A percentile compares a stretch with the other conserved stretches of the same genome.
These are phyloP conservation scores for Achatina immaculata DNA, from an alignment of 1,140 invertebrate genomes.

Conservation along the genomic window DNA sequence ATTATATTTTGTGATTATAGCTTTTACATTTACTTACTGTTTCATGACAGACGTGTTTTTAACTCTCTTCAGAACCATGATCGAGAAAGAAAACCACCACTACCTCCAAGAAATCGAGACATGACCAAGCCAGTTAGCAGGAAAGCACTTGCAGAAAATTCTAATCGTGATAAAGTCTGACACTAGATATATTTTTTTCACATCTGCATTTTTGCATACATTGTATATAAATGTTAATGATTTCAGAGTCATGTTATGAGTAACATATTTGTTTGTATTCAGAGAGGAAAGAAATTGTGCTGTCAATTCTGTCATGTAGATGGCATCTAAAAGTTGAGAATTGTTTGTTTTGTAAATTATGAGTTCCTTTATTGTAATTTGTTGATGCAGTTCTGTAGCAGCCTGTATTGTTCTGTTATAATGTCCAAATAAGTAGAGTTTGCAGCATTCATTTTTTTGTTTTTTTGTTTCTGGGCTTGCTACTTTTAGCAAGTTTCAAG, in stretches of 20 bases:
- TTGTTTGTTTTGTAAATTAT: too few relatives aligned
- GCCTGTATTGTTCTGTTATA: conserved; percentile 11
- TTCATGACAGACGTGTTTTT: not conserved
- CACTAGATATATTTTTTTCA: not conserved
- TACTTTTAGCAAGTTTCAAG: too few relatives aligned
- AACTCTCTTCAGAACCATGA: conserved; percentile 38
- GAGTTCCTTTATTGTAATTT: too few relatives aligned
- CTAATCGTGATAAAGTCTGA: conserved; percentile 48
- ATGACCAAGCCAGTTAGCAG: conserved; percentile 39
- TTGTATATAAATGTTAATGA: too few relatives aligned
- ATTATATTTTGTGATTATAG: not conserved
- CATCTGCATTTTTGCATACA: too few relatives aligned
- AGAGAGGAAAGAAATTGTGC: too few relatives aligned
- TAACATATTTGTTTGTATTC: not conserved
- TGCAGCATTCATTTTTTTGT: not conserved
- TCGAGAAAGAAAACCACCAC: conserved; percentile 46
- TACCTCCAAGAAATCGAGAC: conserved; percentile 48
- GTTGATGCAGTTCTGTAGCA: too few relatives aligned
- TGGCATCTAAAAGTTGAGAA: too few relatives aligned
- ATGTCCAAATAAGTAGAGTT: not conserved
- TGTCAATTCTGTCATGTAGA: too few relatives aligned
- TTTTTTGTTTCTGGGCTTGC: too few relatives aligned
- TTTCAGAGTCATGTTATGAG: not conserved
- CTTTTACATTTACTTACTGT: conserved; percentile 1
- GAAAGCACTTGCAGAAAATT: conserved; percentile 46